Base-by-base conservation (phyloP, 1,140 invertebrate genomes). In the Maconellicoccus hirsutus region DNA sequence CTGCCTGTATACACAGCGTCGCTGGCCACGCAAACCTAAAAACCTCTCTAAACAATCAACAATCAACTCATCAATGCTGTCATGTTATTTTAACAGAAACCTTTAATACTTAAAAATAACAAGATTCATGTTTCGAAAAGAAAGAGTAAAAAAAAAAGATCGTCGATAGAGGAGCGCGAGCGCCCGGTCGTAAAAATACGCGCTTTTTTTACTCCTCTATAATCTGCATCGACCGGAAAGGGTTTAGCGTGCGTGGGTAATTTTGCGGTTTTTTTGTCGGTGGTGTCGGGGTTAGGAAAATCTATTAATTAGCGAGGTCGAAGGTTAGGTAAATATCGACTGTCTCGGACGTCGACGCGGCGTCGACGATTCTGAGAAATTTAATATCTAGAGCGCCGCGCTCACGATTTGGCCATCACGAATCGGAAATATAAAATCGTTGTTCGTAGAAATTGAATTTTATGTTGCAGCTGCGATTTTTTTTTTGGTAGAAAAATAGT, bases 71-170 rank as follows among this genome's bases (percentile, higher is more conserved):
- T 52, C 42, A 52, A 52, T 52, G 42, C 42, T 52, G 42, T 52
- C 42, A 52, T 52, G 42, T 52, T 52, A 52, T 52, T 52, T 52
- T 52, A 52, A 52, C 42, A 14, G 42, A 52, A 52, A 52, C 42
- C 42, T 52, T 52, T 52, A 52, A 52, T 52, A 52, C 42, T 52
- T 52, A 52, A 52, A 52, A 52, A 52, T 52, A 52, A 52, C 42
- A 52, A 52, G 42, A 52, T 52, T 52, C 42, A 52, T 19, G 42
- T 52, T 52, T 14, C 42, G 42, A 8, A 8, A 14, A 19, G 4
- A 14, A 8, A 19, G 42, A 19, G 16, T 3, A 16, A 52, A 52
- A 52, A 52, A 52, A 52, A 52, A 19, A 52, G 42, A 6, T 19
- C n/a, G 10, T 52, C n/a, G 42, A 52, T 52, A 52, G 6, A 14